Percentiles rank a stretch among this genome's conserved stretches.
Conservation (phyloP, 2,113 vertebrate genomes). For the Marmota monax region DNA sequence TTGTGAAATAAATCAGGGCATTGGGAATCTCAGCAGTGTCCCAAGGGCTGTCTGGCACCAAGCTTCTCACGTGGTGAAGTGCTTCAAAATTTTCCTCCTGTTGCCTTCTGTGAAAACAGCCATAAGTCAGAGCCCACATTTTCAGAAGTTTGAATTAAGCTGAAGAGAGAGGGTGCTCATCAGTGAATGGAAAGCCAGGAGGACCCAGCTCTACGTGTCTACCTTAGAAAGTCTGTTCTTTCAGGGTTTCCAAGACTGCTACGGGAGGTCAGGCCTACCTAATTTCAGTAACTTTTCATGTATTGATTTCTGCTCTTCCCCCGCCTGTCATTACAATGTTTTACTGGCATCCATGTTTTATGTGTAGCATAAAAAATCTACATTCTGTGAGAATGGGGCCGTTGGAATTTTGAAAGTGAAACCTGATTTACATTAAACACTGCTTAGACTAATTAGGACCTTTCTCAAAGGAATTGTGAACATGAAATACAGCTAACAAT, state of each 20-base stretch:
- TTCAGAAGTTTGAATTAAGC: slow-evolving; percentile 56
- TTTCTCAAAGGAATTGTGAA: slow-evolving; percentile 73
- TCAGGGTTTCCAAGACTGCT: slow-evolving; percentile 45
- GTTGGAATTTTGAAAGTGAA: slow-evolving; percentile 82
- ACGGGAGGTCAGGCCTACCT: slow-evolving; percentile 71
- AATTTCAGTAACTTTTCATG: slow-evolving; percentile 80
- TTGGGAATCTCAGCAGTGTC: slow-evolving; percentile 66
- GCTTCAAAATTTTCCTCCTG: slow-evolving; percentile 34
- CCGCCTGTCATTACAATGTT: slow-evolving; percentile 73
- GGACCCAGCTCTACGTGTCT: neutral
- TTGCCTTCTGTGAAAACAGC: slow-evolving; percentile 53
- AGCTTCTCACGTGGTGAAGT: slow-evolving; percentile 34
- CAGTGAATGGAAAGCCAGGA: slow-evolving; percentile 54
- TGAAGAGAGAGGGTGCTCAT: slow-evolving; percentile 40
- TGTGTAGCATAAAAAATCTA: slow-evolving; percentile 77
- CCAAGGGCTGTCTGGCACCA: slow-evolving; percentile 11
- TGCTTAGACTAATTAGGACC: slow-evolving; percentile 82
- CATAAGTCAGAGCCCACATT: slow-evolving; percentile 50
- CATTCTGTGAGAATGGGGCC: slow-evolving; percentile 76
- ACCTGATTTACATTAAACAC: slow-evolving; percentile 82
- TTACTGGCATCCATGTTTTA: slow-evolving; percentile 81
- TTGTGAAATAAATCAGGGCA: slow-evolving; percentile 83
- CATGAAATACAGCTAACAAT: slow-evolving; percentile 75
- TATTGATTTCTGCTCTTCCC: slow-evolving; percentile 82
- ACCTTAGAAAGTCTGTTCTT: neutral